Evolutionary conservation across 1,140 invertebrate species (phyloP), one percentile per base, ranked within the genome.

Genomic region (Brachionus calyciflorus): DNA sequence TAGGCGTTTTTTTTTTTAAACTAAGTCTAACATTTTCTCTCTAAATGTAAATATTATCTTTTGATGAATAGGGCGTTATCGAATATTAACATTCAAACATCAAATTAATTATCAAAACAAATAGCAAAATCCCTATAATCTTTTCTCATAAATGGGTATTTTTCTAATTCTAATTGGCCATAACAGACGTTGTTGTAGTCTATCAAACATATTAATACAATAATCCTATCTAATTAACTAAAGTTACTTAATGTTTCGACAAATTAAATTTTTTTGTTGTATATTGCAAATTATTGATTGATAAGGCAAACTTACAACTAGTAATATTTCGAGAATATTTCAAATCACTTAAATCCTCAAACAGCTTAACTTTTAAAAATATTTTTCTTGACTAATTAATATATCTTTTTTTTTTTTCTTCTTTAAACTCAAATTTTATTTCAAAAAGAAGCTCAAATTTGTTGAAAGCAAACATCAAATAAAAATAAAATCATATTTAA

Each of bases 401-500:
- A 55, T 60, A 17, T 33, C 17, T 28, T 17, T 37, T 30, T 17
- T 37, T 21, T 37, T 60, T 37, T 37, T 60, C 55, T 60, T 60
- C 5, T 33, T 1, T 33, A 60, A 60, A 60, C 28, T 33, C 55
- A 33, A 19, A 37, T 60, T 30, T 37, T 9, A 37, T 37, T 37
- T 37, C 33, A 37, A 37, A 9, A 37, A 37, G 37, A 33, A 33
- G 19, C 37, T 60, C 55, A 33, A 60, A 60, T 60, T 60, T 60
- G 30, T 60, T 60, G 55, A 60, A 60, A 60, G 55, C 55, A 60
- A 60, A 60, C 55, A 60, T 3, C 37, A 9, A 33, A 60, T 33
- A 55, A 55, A 55, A 55, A n/a, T n/a, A n/a, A n/a, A n/a, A n/a
- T 60, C 55, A 60, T 60, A 60, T 60, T 60, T 60, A 60, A 60